phyloP scores from a whole-genome alignment of 2,797 vertebrate genomes.

The Lates japonicus region DNA sequence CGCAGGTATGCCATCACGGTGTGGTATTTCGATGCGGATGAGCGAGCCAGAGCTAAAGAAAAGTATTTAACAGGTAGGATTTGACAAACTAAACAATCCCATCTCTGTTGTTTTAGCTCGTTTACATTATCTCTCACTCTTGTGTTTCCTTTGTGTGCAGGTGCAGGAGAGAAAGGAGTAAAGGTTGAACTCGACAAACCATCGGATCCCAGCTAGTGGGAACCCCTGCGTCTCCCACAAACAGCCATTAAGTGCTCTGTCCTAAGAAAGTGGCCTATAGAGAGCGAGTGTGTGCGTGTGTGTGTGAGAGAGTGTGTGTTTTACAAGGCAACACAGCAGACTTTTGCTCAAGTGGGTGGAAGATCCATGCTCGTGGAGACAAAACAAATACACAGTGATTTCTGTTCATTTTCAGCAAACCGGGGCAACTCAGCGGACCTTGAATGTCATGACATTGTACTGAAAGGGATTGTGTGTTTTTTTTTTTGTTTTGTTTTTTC shows the following conservation, averaged over 20 bases:
- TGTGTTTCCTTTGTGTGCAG: slow-evolving; percentile 49
- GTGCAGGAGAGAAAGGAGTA: slow-evolving; percentile 91
- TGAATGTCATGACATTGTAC: slow-evolving; percentile 88
- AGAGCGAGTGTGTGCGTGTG: slow-evolving; percentile 63
- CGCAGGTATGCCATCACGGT: slow-evolving; percentile 99
- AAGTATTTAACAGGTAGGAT: slow-evolving; percentile 95
- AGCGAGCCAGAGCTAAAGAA: slow-evolving; percentile 98
- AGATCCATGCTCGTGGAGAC: slow-evolving; percentile 35
- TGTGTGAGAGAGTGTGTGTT: slow-evolving; percentile 61
- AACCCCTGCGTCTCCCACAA: slow-evolving; percentile 75
- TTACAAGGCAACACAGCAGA: slow-evolving; percentile 43
- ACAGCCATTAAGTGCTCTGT: slow-evolving; percentile 87
- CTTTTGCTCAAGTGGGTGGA: slow-evolving; percentile 47
- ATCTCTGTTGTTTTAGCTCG: neutral
- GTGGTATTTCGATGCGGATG: slow-evolving; percentile 99
- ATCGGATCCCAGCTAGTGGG: slow-evolving; percentile 90
- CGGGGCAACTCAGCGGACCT: slow-evolving; percentile 81
- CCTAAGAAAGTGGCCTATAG: slow-evolving; percentile 82
- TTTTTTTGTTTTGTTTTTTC: slow-evolving; percentile 71
- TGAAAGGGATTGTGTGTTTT: slow-evolving; percentile 84
- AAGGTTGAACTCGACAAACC: slow-evolving; percentile 94
- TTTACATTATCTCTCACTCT: neutral
- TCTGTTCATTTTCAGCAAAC: slow-evolving; percentile 75
- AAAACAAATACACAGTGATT: slow-evolving; percentile 37
- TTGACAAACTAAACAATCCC: neutral